Percentiles rank a stretch among this genome's conserved stretches.
Evolutionary conservation across 2,888 invertebrate genomes (phyloP).

Genomic region (Arctia plantaginis): DNA sequence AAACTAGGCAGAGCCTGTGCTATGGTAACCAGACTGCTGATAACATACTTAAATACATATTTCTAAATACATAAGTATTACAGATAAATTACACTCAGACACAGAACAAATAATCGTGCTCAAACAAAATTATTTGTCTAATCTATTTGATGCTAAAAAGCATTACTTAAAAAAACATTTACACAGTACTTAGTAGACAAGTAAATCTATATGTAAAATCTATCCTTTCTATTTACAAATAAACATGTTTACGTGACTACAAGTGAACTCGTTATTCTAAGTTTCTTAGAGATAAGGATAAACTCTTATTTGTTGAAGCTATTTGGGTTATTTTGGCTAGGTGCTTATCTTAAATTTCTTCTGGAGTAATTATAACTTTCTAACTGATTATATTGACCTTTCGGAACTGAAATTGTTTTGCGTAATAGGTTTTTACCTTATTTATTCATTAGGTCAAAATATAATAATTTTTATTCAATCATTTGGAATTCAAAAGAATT

Average conservation of each 20-base stretch:
- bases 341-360: constrained; percentile 25
- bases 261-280: constrained; percentile 42
- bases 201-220: constrained; percentile 25
- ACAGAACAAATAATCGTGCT: no score
- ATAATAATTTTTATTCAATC: not conserved
- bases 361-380: constrained; percentile 20
- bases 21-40: no score
- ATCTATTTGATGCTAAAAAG: no score
- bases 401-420: not conserved
- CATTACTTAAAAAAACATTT: not conserved
- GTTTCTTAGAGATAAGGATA: constrained; percentile 46
- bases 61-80: no score
- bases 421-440: not conserved
- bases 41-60: no score
- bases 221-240: constrained; percentile 34
- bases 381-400: constrained; percentile 7
- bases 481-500: not conserved
- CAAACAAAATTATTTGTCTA: no score
- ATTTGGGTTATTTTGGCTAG: constrained; percentile 37
- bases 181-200: not conserved
- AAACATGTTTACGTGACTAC: constrained; percentile 51
- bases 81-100: no score
- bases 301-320: constrained; percentile 49
- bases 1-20: no score
- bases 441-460: constrained; percentile 6